A percentile compares a stretch with the other conserved stretches of the same genome.
Conservation (phyloP, 2,113 vertebrate species). For the Semnornis frantzii region DNA sequence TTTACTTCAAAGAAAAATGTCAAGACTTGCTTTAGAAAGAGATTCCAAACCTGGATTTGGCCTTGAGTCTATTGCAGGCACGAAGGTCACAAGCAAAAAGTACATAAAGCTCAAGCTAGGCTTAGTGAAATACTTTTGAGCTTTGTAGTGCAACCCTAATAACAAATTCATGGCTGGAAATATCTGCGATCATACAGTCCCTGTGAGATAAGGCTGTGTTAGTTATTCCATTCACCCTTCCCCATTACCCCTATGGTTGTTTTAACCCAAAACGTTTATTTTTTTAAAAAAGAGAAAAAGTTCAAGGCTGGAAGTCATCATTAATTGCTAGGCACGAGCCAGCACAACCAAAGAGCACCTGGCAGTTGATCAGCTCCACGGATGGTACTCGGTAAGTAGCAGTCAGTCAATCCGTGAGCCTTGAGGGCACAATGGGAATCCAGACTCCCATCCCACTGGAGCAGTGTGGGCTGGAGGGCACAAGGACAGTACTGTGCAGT, state of each 20-base stretch:
- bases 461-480: fast-evolving
- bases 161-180: neutral
- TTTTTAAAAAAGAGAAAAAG: neutral
- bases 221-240: neutral
- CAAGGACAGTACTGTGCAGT: fast-evolving
- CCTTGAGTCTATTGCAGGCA: neutral
- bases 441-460: fast-evolving
- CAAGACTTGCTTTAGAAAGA: neutral
- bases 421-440: neutral
- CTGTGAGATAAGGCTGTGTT: neutral
- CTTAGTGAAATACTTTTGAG: neutral
- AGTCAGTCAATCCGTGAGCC: neutral
- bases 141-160: neutral
- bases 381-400: neutral
- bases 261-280: neutral
- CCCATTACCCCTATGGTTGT: neutral
- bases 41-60: neutral
- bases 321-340: neutral
- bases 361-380: neutral
- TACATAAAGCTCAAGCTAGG: neutral
- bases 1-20: neutral
- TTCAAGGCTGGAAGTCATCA: neutral
- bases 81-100: neutral
- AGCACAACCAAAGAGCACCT: neutral
- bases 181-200: neutral